A percentile compares a stretch with the other conserved stretches of the same genome.
These are phyloP conservation scores for Oscheius onirici DNA, from an alignment of 2,888 invertebrate species.

Conservation along the genomic window DNA sequence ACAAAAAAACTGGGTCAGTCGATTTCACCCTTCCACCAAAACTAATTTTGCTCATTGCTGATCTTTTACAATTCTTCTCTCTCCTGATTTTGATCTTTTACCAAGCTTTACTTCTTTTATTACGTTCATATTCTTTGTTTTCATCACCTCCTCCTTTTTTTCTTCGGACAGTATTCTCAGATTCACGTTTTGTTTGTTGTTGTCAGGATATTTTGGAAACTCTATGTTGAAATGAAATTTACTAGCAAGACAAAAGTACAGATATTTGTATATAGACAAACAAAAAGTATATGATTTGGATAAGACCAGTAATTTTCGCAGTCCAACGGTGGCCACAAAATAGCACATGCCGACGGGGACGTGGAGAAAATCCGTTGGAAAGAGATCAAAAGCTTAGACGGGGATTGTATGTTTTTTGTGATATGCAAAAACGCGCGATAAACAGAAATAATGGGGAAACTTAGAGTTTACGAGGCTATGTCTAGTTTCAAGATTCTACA, in stretches of 20 bases:
- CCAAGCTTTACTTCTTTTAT: too few relatives aligned
- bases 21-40: too few relatives aligned
- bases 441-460: not conserved
- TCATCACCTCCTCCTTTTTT: not conserved
- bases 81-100: too few relatives aligned
- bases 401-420: conserved; percentile 19
- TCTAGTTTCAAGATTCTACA: conserved; percentile 30
- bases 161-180: not conserved
- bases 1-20: too few relatives aligned
- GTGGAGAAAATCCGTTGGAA: conserved; percentile 24
- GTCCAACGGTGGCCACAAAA: not conserved
- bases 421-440: conserved; percentile 24
- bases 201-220: not conserved
- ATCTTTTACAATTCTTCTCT: too few relatives aligned
- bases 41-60: too few relatives aligned
- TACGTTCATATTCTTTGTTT: not conserved
- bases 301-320: conserved; percentile 28
- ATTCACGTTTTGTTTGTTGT: not conserved
- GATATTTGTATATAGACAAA: conserved; percentile 10
- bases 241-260: conserved; percentile 13
- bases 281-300: conserved; percentile 12
- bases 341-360: not conserved
- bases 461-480: conserved; percentile 2
- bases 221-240: not conserved
- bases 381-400: conserved; percentile 23